These are phyloP conservation scores for Sterrhoptilus dennistouni DNA, from an alignment of 2,113 vertebrate species.

Conservation along the genomic window DNA sequence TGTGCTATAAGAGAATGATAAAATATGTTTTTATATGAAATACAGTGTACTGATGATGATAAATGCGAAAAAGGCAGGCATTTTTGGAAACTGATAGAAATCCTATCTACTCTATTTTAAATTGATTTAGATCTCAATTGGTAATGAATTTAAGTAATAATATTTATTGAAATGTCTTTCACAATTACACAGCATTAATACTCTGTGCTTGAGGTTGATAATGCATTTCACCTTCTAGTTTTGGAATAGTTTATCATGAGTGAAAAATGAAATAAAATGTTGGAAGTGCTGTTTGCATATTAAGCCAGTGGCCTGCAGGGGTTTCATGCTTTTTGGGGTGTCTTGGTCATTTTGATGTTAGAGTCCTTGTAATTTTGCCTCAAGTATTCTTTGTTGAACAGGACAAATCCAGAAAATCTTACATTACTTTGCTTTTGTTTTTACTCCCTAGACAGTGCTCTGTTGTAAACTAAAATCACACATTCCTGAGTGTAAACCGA, in stretches of 20 bases:
- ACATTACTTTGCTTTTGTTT: slow-evolving; percentile 35
- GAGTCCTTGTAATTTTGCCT: neutral
- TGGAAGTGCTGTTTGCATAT: neutral
- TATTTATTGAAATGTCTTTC: neutral
- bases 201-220: neutral
- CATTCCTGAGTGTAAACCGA: slow-evolving; percentile 48
- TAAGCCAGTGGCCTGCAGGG: neutral
- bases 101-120: neutral
- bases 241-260: neutral
- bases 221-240: neutral
- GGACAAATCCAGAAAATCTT: neutral
- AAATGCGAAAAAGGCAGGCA: neutral
- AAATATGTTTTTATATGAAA: neutral
- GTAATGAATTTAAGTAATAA: neutral
- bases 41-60: neutral
- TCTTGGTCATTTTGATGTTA: neutral
- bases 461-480: slow-evolving; percentile 24
- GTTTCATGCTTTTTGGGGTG: neutral
- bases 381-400: neutral
- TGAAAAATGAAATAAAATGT: neutral
- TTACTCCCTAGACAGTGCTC: neutral
- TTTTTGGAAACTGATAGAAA: neutral
- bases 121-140: neutral
- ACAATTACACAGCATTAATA: neutral
- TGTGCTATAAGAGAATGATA: neutral